Conservation (phyloP, 2,113 vertebrate species). For the Clupea harengus region DNA sequence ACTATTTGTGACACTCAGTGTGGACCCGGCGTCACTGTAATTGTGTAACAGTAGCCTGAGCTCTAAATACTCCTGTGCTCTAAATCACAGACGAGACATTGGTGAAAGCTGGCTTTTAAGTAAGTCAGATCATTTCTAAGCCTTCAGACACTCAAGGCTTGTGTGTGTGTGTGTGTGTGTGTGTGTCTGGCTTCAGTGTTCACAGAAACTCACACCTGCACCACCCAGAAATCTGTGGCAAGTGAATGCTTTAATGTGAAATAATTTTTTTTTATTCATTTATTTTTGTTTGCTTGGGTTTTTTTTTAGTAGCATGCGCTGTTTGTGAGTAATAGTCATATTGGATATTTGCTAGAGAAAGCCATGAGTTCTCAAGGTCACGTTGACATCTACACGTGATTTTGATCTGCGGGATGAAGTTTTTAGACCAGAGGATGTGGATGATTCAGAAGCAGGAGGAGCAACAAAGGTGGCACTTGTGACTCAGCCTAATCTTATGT, state of each 20-base stretch:
- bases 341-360: neutral
- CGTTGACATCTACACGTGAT: neutral
- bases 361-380: neutral
- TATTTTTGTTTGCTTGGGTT: too few species aligned
- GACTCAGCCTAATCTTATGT: neutral
- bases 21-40: neutral
- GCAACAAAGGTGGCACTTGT: neutral
- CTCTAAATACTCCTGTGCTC: slow-evolving; percentile 3
- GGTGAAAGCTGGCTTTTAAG: neutral
- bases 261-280: neutral
- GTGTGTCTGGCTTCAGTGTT: too few species aligned
- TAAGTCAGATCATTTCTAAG: neutral
- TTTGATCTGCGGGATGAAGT: neutral
- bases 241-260: neutral
- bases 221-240: neutral
- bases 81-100: slow-evolving; percentile 3
- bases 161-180: too few species aligned
- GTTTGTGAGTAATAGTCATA: neutral
- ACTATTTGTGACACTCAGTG: neutral
- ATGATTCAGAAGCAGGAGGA: slow-evolving; percentile 17
- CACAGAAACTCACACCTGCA: neutral
- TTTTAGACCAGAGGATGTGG: slow-evolving; percentile 16
- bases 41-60: neutral
- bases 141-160: neutral
- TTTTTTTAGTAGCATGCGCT: neutral